Base-by-base conservation (phyloP, 2,888 invertebrate genomes). In the Apeira syringaria region DNA sequence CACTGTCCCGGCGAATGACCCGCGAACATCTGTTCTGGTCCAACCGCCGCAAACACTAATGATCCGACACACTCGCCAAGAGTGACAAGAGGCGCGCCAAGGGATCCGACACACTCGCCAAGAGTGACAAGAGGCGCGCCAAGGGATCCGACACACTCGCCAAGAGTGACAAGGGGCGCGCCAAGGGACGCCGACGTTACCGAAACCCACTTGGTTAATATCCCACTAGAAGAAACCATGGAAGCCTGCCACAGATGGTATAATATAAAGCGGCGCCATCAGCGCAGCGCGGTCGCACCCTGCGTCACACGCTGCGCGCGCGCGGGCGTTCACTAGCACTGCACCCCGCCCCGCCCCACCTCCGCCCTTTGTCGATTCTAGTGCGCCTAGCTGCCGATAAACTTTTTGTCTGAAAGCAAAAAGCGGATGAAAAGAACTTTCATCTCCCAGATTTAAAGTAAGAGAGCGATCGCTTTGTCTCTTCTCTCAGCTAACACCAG, bases 151-250 rank as follows among this genome's bases (percentile, higher is more conserved):
- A n/a, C n/a, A n/a, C n/a, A 7, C 17, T 5, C 17, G 17, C 17
- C 17, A 17, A 17, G n/a, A n/a, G n/a, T n/a, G n/a, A n/a, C n/a
- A n/a, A 15, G 15, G 4, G 15, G 15, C 12, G n/a, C 24, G 24
- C 24, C 24, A 5, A 12, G 20, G 2, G 8, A 20, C 39, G 18
- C 18, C 26, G 7, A 39, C n/a, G n/a, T n/a, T n/a, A n/a, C n/a
- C n/a, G n/a, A n/a, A n/a, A n/a, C n/a, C n/a, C n/a, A n/a, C n/a
- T n/a, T n/a, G 9, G 18, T 27, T 27, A 18, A 32, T 32, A 27
- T 39, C 32, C 32, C 29, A 41, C 25, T 29, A 34, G 33, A 34
- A 17, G 40, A 32, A 39, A 34, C 34, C 29, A 15, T 39, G 27
- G 39, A 39, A 39, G 32, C 20, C 38, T 26, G 38, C 25, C 27